Evolutionary conservation across 2,888 invertebrate species (phyloP), one percentile per base, ranked within the genome.

Genomic region (Lumbricus terrestris): DNA sequence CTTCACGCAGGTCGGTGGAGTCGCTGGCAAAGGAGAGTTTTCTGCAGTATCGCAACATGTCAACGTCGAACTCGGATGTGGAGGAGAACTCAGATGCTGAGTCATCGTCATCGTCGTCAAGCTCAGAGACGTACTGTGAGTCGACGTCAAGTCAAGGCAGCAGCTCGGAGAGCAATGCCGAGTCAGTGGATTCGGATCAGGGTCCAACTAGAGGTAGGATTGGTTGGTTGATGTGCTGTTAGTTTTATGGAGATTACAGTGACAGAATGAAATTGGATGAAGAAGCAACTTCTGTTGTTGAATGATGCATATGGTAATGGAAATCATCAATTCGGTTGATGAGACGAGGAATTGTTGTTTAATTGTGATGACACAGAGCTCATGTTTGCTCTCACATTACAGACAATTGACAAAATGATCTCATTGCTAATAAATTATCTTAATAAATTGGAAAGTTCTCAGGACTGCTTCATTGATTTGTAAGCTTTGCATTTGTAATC

Each of bases 11-110:
- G 33, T 42, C 47, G 0, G 16, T 5, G 47, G 88, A 47, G 29
- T 33, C 40, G 5, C 29, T 23, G 88, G 33, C 29, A 40, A 40
- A 47, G 18, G 88, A 88, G 37, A 88, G 88, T 88, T 88, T 88
- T 29, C 13, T 88, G 40, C 40, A 47, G 47, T 88, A 88, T 88
- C 88, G 88, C 33, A 88, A 40, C 33, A 40, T 88, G 88, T 88
- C 88, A 1, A 88, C 33, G 29, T 42, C 40, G 20, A 47, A 88
- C 33, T 88, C 88, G 11, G 88, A 88, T 37, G 88, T 29, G 42
- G 88, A 88, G 37, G n/a, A 40, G 0, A n/a, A 85, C 23, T 85
- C 85, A 16, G 85, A 85, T 23, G 85, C 34, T 8, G 85, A 85
- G 85, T 85, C 85, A 23, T 85, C 85, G 16, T 34, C 37, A 37